Evolutionary conservation across 2,113 vertebrate species (phyloP), one percentile per base, ranked within the genome.

Genomic region (Diadophis punctatus): DNA sequence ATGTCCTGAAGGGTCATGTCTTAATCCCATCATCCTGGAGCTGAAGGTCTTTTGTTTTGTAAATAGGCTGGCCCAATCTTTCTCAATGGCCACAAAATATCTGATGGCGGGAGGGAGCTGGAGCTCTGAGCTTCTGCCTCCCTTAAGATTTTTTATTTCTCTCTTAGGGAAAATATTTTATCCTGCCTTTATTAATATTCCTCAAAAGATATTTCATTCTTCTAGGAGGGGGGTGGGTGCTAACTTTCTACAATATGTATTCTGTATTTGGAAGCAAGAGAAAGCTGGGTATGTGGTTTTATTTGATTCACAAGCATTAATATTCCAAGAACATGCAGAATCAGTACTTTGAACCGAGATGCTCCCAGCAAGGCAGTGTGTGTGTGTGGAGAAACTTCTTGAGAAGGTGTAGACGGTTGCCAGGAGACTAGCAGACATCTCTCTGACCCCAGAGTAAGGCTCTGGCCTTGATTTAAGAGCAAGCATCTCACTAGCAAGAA

Each of bases 231-330:
- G 51, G 3, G 14, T 18, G 4, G 3, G 16, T 53, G 52, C 52
- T 53, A 53, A 4, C 52, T 16, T 53, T 53, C 52, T 53, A 16
- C 52, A 53, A 53, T 95, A 96, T 94, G 94, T 96, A 96, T 95
- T 93, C 87, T 91, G 80, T 95, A 88, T 90, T 95, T 93, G 16
- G 23, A 22, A 58, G 30, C 3, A 18, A 11, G 7, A 22, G 12
- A 43, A 30, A 52, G 92, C 94, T 94, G 92, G 92, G 94, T 93
- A 91, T 90, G 90, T 93, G 60, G 48, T 87, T 95, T 94, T 90
- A 90, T 93, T 96, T 95, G 94, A 91, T 52, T 95, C 87, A 89
- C 87, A 96, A 95, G 94, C 95, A 91, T 95, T 93, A 94, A 93
- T 93, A 94, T 87, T 93, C 92, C 0, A 0, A 88, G 68, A 94